A percentile compares a stretch with the other conserved stretches of the same genome.
Conservation (phyloP, 1,140 invertebrate genomes). For the Drosophila oshimai region DNA sequence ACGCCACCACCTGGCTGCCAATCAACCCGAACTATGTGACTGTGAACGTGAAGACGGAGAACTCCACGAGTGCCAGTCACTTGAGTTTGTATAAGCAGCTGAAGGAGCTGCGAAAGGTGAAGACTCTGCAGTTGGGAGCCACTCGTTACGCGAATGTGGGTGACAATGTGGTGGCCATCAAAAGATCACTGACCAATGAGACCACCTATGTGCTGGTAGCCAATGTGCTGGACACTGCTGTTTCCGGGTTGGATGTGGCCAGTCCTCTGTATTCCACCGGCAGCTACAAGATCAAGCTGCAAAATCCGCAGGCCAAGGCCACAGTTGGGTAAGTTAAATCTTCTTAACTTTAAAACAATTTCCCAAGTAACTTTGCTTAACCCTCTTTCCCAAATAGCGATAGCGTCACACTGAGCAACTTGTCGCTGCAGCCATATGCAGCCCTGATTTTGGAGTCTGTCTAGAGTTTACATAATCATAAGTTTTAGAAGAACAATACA, state of each 20-base stretch:
- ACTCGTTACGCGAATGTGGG: constrained; percentile 58
- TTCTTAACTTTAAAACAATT: neutral
- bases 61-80: constrained; percentile 43
- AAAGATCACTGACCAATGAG: constrained; percentile 41
- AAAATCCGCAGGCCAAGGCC: constrained; percentile 43
- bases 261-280: constrained; percentile 32
- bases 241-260: constrained; percentile 45
- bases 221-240: constrained; percentile 46
- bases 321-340: constrained; percentile 58
- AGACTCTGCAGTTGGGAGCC: constrained; percentile 81
- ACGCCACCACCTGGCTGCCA: constrained; percentile 86
- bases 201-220: constrained; percentile 54
- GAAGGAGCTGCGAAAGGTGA: constrained; percentile 45
- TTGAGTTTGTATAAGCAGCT: constrained; percentile 76
- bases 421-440: constrained; percentile 55
- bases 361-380: neutral
- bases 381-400: constrained; percentile 6
- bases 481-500: constrained; percentile 35
- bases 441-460: constrained; percentile 63
- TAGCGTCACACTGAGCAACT: constrained; percentile 39
- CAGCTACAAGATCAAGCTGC: constrained; percentile 50
- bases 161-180: constrained; percentile 63
- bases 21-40: constrained; percentile 85
- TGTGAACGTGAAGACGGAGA: constrained; percentile 83
- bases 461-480: constrained; percentile 58